These are phyloP conservation scores for Nephrotoma flavescens DNA, from an alignment of 2,888 invertebrate genomes.

Conservation along the genomic window DNA sequence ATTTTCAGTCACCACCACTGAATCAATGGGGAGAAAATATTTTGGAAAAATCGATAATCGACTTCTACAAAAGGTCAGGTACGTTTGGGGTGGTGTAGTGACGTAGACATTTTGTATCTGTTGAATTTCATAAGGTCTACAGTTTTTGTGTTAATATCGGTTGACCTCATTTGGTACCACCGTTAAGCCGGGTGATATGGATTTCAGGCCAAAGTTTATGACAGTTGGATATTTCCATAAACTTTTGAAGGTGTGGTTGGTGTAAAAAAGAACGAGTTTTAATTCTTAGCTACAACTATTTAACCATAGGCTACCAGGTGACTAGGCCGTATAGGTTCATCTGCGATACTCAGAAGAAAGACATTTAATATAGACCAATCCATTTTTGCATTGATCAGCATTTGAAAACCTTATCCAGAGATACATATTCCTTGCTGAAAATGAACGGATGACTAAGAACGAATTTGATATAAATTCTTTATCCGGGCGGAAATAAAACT, in stretches of 20 bases:
- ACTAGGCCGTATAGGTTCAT: no score
- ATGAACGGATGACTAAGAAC: no score
- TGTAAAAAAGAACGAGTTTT: no score
- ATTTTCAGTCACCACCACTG: neutral
- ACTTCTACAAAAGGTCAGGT: neutral
- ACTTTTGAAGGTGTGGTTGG: neutral
- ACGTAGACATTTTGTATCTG: neutral
- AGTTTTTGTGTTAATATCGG: neutral
- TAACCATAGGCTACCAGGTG: no score
- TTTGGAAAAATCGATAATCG: neutral
- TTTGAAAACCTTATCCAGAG: no score
- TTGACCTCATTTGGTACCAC: neutral
- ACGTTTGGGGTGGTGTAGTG: neutral
- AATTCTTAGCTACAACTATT: no score
- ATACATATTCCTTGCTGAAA: no score
- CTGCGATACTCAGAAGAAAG: no score
- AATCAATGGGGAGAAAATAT: neutral
- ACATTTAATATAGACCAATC: no score
- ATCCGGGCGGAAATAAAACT: no score
- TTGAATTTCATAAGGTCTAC: neutral
- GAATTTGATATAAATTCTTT: no score
- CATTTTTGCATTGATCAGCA: no score
- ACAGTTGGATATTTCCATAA: neutral
- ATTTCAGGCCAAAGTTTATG: neutral
- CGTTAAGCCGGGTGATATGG: neutral